Base-by-base conservation (phyloP, 1,140 invertebrate genomes). In the Sitophilus oryzae region DNA sequence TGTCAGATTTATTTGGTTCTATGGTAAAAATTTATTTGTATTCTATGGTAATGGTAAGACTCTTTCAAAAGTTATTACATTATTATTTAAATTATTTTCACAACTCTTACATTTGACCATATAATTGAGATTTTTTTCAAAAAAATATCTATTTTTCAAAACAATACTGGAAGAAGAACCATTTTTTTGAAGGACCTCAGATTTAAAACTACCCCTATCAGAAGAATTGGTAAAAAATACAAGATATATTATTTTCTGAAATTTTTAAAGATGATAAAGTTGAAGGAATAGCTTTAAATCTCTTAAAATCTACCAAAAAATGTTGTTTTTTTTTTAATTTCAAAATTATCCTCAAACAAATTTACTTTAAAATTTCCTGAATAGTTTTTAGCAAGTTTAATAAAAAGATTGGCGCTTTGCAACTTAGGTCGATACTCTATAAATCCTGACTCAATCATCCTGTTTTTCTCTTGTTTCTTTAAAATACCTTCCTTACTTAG, bases 41-140 rank as follows among this genome's bases (percentile, higher is more conserved):
- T 79, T 77, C 23, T 73, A 66, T 6, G 79, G 78, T 43, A 80
- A 65, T 47, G 79, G 77, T 51, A 80, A 67, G 62, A 79, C 67
- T 51, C 77, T 69, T 22, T 74, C 56, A 70, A 79, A 79, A 25
- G 43, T 47, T 25, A 70, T 68, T 0, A 73, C 47, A 9, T 46
- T 49, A 36, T 65, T 56, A 48, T 63, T 56, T 3, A 80, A 63
- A 34, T 67, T 49, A 62, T 76, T 74, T 3, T 63, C 70, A 62
- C 79, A 81, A 60, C 80, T 78, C 10, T 59, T 58, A 61, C 79
- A 81, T 15, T 71, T 53, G 20, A 79, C 66, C 54, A 65, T 70
- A 5, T 76, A 60, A 15, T 63, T 60, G 3, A 66, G 63, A 43
- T 67, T 59, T 3, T 63, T 53, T 58, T 72, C 67, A 6, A 77